phyloP scores from a whole-genome alignment of 2,888 invertebrate species.

The Pherbina coryleti region DNA sequence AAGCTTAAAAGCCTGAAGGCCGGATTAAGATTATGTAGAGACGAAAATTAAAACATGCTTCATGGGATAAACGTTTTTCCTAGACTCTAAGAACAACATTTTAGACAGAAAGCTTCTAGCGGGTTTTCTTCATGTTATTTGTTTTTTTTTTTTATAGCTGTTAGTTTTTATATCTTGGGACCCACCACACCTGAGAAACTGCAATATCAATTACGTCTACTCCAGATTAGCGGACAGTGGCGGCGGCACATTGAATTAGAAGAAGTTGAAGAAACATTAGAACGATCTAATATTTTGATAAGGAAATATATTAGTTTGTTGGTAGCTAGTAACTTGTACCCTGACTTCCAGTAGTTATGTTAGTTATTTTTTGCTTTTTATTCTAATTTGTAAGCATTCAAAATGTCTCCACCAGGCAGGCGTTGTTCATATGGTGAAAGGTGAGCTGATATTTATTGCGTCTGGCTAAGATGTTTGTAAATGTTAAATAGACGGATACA shows the following conservation, averaged over 20 bases:
- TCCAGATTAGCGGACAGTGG: constrained; percentile 13
- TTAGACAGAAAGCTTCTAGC: not conserved
- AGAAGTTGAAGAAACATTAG: constrained; percentile 23
- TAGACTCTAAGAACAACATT: constrained; percentile 4
- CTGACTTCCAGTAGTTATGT: constrained; percentile 8
- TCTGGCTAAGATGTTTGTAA: not conserved
- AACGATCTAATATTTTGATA: constrained; percentile 33
- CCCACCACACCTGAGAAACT: constrained; percentile 4
- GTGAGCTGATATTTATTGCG: not conserved
- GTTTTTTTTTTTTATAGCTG: constrained; percentile 1
- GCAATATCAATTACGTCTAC: constrained; percentile 33
- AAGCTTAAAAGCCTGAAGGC: too few species aligned
- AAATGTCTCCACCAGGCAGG: not conserved
- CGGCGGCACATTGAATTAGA: constrained; percentile 17
- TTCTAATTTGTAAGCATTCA: constrained; percentile 2
- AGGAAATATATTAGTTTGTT: constrained; percentile 10
- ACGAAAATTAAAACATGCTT: not conserved
- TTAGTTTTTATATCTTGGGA: not conserved
- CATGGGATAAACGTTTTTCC: not conserved
- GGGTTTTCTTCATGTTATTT: not conserved
- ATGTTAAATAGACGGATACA: not conserved
- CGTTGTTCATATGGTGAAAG: constrained; percentile 19
- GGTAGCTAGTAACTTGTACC: constrained; percentile 1
- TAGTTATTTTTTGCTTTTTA: not conserved
- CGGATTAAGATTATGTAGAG: not conserved